Conservation (phyloP, 2,888 invertebrate genomes). For the Acanthosepion pharaonis region DNA sequence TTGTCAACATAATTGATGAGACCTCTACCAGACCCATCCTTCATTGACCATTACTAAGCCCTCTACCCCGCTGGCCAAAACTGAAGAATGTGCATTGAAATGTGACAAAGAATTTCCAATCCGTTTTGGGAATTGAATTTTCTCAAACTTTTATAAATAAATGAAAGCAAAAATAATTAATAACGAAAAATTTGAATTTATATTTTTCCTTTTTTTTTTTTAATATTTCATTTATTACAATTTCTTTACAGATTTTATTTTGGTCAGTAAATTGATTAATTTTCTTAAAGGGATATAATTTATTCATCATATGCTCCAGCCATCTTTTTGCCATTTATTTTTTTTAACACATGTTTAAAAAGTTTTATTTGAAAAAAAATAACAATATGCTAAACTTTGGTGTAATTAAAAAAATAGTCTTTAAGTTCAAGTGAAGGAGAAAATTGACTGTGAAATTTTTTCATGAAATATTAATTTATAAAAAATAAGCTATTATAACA, state of each 20-base stretch:
- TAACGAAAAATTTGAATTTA: background rate
- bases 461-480: background rate
- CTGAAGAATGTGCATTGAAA: background rate
- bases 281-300: background rate
- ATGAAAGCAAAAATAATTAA: background rate
- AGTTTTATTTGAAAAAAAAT: background rate
- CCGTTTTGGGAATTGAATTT: slow-evolving; percentile 8
- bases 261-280: slow-evolving; percentile 6
- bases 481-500: background rate
- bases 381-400: background rate
- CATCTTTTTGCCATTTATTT: background rate
- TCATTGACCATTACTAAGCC: background rate
- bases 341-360: background rate
- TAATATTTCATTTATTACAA: background rate
- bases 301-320: background rate
- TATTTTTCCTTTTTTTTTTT: background rate
- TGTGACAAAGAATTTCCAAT: slow-evolving; percentile 22
- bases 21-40: background rate
- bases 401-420: slow-evolving; percentile 2
- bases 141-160: background rate
- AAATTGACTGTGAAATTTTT: background rate
- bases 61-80: background rate
- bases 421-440: background rate
- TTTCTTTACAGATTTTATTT: background rate
- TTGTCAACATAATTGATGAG: slow-evolving; percentile 9